Evolutionary conservation across 2,797 vertebrate genomes (phyloP).

Genomic region (Lutjanus campechanus): DNA sequence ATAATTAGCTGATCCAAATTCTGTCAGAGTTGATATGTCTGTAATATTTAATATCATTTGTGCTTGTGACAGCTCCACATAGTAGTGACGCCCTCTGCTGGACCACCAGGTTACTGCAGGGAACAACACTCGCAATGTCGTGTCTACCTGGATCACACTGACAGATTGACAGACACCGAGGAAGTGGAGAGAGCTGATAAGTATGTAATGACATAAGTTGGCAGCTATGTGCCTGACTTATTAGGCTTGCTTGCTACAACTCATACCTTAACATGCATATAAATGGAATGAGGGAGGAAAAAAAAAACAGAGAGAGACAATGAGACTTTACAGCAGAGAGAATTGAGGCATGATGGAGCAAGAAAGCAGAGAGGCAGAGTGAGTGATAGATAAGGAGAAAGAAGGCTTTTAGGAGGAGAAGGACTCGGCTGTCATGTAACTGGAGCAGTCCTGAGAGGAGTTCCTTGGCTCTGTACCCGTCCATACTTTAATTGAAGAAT

Average conservation of each 20-base stretch:
- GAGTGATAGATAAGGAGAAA: conserved; percentile 58
- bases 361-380: conserved; percentile 55
- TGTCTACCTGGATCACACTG: conserved; percentile 24
- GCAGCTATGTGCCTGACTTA: conserved; percentile 48
- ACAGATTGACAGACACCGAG: conserved; percentile 59
- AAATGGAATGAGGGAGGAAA: conserved; percentile 24
- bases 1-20: neutral
- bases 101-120: conserved; percentile 2
- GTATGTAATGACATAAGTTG: conserved; percentile 64
- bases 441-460: conserved; percentile 67
- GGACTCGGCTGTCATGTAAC: conserved; percentile 56
- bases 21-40: neutral
- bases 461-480: conserved; percentile 55
- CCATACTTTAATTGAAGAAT: conserved; percentile 84
- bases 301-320: conserved; percentile 29
- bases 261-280: conserved; percentile 34
- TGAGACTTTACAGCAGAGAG: conserved; percentile 48
- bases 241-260: conserved; percentile 32
- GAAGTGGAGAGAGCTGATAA: conserved; percentile 60
- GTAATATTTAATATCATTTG: neutral
- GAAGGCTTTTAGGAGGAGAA: conserved; percentile 61
- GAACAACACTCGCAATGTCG: neutral
- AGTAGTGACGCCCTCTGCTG: conserved; percentile 79
- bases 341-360: conserved; percentile 63
- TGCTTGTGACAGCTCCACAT: conserved; percentile 6